Evolutionary conservation across 2,113 vertebrate genomes (phyloP), one percentile per base, ranked within the genome.

Genomic region (Ploceus nigricollis): DNA sequence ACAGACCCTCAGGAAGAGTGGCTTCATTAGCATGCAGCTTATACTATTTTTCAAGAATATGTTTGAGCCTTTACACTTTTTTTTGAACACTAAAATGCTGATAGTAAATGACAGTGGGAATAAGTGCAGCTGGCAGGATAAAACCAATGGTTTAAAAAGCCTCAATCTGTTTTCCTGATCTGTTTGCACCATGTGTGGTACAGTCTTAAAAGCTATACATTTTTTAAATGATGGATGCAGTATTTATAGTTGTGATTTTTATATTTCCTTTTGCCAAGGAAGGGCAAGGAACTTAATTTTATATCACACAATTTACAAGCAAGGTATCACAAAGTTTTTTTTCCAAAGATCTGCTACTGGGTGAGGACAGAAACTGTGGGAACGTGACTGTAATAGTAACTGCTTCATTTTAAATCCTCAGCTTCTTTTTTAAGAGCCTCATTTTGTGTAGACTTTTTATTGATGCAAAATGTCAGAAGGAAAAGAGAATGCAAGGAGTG

Each of bases 111-210:
- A 89, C 92, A 89, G 92, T 90, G 72, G 95, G 83, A 87, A 95
- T 96, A 91, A 96, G 72, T 92, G 90, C 86, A 93, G 71, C 86
- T 94, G 92, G 90, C 94, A 94, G 88, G 57, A 89, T 94, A 93
- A 94, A 97, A 90, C 72, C 15, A 8, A 95, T 90, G 87, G 69
- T 95, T 96, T 96, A 92, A 95, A 96, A 94, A 95, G 76, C 86
- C 73, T 91, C 93, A 94, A 95, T 96, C 93, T 94, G 96, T 97
- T 97, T 97, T 90, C 85, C 48, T 95, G 96, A 90, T 95, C 95
- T 93, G 90, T 94, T 95, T 94, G 92, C 69, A 90, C 80, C 72
- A 93, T 78, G 64, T 84, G 79, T 75, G 92, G 90, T 91, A 68
- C 47, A 93, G 68, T 56, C 82, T 91, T 92, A 78, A 90, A 88